Conservation (phyloP, 2,888 invertebrate species). For the Polietes domitor region DNA sequence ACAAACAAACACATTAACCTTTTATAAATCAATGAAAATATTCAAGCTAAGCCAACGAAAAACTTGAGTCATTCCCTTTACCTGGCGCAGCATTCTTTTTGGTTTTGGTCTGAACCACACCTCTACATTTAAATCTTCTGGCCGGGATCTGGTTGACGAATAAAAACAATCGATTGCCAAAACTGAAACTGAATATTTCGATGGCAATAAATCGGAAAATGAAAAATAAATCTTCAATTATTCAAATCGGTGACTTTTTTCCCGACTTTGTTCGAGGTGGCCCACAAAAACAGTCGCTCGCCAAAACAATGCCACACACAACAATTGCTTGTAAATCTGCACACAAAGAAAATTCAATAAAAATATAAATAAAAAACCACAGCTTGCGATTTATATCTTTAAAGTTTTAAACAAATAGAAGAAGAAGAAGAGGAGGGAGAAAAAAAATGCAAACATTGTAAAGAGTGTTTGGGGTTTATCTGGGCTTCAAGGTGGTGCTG, state of each 20-base stretch:
- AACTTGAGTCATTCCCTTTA: slow-evolving; percentile 20
- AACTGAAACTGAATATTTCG: not conserved
- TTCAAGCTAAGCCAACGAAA: not conserved
- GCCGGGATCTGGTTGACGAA: not conserved
- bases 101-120: not conserved
- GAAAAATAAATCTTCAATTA: slow-evolving; percentile 34
- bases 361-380: not conserved
- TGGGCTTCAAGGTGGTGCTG: not conserved
- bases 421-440: not conserved
- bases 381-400: slow-evolving; percentile 24
- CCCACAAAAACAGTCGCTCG: slow-evolving; percentile 14
- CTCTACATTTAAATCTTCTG: not conserved
- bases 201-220: slow-evolving; percentile 21
- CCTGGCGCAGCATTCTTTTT: not conserved
- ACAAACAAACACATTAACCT: slow-evolving; percentile 8
- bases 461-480: not conserved
- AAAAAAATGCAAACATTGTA: not conserved
- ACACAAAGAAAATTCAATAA: not conserved
- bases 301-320: not conserved
- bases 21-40: slow-evolving; percentile 9
- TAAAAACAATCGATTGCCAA: slow-evolving; percentile 7
- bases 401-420: slow-evolving; percentile 1
- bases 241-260: not conserved
- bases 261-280: not conserved
- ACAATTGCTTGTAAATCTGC: slow-evolving; percentile 9